phyloP scores from a whole-genome alignment of 2,888 invertebrate genomes.

The Mesoligia furuncula region DNA sequence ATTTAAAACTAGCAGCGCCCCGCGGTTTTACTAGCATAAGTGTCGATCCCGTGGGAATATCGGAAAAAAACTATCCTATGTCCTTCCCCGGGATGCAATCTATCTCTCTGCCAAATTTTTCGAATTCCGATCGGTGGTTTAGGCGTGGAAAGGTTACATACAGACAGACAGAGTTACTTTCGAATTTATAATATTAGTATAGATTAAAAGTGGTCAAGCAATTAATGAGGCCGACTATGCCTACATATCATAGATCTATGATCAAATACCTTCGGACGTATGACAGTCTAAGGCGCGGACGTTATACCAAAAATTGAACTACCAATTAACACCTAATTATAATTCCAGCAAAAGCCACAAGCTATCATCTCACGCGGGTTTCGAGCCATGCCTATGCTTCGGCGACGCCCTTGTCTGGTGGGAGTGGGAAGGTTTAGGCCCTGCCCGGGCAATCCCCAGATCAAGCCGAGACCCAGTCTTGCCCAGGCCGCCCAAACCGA shows the following conservation, averaged over 20 bases:
- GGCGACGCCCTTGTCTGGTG: constrained; percentile 97
- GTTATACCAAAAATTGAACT: neutral
- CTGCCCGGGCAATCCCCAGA: constrained; percentile 78
- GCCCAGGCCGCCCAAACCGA: constrained; percentile 76
- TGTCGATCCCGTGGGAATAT: too few species aligned
- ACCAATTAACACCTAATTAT: neutral
- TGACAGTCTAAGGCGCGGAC: neutral
- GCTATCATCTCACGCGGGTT: constrained; percentile 94
- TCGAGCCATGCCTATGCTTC: constrained; percentile 97
- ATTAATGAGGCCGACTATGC: neutral
- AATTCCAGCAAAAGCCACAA: constrained; percentile 92
- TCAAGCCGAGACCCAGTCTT: constrained; percentile 75
- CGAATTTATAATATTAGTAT: too few species aligned
- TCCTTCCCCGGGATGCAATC: too few species aligned
- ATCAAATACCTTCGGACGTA: neutral
- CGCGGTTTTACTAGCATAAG: too few species aligned
- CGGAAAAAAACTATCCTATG: too few species aligned
- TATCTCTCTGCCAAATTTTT: too few species aligned
- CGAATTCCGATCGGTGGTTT: too few species aligned
- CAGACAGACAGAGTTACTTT: too few species aligned
- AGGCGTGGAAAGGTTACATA: too few species aligned
- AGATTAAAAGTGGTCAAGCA: neutral
- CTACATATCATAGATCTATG: neutral
- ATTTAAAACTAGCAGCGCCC: neutral
- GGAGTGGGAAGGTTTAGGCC: constrained; percentile 91